A percentile compares a stretch with the other conserved stretches of the same genome.
These are phyloP conservation scores for Leucania comma DNA, from an alignment of 2,888 invertebrate species.

Conservation along the genomic window DNA sequence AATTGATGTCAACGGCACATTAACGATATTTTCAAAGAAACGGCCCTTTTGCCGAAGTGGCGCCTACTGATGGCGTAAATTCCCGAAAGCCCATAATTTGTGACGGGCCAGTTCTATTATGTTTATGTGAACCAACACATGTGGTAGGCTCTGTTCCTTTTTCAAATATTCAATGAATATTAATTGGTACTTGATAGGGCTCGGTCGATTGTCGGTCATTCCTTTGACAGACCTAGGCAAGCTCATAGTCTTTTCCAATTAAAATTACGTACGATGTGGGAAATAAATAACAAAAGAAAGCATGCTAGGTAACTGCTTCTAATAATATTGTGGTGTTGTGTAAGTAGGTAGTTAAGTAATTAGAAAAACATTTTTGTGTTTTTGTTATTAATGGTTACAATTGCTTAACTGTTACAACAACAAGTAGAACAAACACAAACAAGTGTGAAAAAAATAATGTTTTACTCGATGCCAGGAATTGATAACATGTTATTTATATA, in stretches of 20 bases:
- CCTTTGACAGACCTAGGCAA: slow-evolving; percentile 42
- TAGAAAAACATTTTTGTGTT: too few species aligned
- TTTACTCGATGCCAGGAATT: too few species aligned
- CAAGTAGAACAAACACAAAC: too few species aligned
- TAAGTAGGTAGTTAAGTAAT: too few species aligned
- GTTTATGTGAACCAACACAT: slow-evolving; percentile 9
- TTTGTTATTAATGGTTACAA: too few species aligned
- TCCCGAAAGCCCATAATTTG: not conserved
- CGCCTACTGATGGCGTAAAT: too few species aligned
- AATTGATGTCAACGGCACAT: too few species aligned
- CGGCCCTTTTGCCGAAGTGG: too few species aligned
- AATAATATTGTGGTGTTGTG: not conserved
- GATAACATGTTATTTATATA: too few species aligned
- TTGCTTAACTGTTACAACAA: too few species aligned
- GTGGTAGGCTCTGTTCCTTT: slow-evolving; percentile 37
- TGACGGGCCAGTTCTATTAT: slow-evolving; percentile 1
- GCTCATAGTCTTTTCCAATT: slow-evolving; percentile 33
- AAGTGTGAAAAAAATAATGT: too few species aligned
- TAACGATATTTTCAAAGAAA: too few species aligned
- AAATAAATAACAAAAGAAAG: slow-evolving; percentile 2
- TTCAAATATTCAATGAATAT: slow-evolving; percentile 58
- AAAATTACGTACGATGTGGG: slow-evolving; percentile 7
- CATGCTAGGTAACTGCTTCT: not conserved
- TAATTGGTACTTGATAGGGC: slow-evolving; percentile 45
- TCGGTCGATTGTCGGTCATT: slow-evolving; percentile 19